Percentiles rank a stretch among this genome's conserved stretches.
Evolutionary conservation across 2,113 vertebrate species (phyloP).

Genomic region (Strix aluco): DNA sequence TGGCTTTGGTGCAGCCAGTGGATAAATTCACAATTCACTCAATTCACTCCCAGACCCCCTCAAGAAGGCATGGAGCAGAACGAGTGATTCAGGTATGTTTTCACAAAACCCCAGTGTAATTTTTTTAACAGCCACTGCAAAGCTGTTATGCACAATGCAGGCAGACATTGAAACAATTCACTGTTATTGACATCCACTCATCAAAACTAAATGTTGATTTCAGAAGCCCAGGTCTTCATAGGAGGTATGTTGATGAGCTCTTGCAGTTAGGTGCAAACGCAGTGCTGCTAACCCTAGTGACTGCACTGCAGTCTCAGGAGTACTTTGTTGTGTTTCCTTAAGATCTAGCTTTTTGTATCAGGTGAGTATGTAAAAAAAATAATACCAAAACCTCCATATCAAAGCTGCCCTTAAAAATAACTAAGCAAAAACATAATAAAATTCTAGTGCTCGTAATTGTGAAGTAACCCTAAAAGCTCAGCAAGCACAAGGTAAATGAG

Average conservation of each 20-base stretch:
- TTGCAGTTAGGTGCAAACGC: not conserved
- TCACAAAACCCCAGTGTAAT: not conserved
- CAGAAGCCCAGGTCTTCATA: not conserved
- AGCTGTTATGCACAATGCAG: not conserved
- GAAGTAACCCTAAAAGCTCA: not conserved
- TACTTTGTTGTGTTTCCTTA: not conserved
- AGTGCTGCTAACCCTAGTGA: not conserved
- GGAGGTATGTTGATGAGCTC: not conserved
- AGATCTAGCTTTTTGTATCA: not conserved
- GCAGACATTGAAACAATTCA: not conserved
- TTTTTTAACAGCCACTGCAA: not conserved
- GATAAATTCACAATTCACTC: not conserved
- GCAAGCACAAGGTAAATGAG: not conserved
- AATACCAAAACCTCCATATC: not conserved
- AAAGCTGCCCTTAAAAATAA: not conserved
- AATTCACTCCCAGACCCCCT: not conserved
- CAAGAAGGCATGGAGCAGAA: not conserved
- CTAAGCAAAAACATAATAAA: not conserved
- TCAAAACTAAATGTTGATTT: not conserved
- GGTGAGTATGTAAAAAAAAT: not conserved
- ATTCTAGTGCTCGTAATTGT: not conserved
- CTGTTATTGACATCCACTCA: not conserved
- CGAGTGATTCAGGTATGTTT: not conserved
- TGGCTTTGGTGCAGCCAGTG: not conserved
- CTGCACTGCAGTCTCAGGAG: not conserved